Evolutionary conservation across 1,140 invertebrate genomes (phyloP), one percentile per base, ranked within the genome.

Genomic region (Trichoplusia ni): DNA sequence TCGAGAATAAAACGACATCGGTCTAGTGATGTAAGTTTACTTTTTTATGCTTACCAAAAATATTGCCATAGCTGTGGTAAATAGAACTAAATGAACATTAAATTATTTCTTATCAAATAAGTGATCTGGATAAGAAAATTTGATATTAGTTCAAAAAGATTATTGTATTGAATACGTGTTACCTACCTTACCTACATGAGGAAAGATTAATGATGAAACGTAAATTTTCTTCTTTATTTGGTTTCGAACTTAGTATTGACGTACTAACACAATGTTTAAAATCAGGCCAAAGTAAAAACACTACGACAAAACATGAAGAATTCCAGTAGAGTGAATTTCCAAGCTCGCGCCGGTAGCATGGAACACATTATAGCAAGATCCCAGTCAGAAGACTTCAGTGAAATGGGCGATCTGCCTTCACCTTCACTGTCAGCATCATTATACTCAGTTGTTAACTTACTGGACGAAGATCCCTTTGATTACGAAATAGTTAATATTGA

Each of bases 401-500:
- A 81, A 3, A 75, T 71, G n/a, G 49, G 73, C 16, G 2, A 31
- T 2, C n/a, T 62, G 0, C 14, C 37, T 3, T 71, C 69, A 0
- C 60, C 70, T 1, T 33, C 61, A n/a, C 47, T 60, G 2, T 73
- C 71, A 2, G 40, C 21, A 27, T 29, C 64, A 6, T 14, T 27
- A 51, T 23, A n/a, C 35, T 65, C 65, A 6, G 54, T 77, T 18
- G 64, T 31, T 0, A 62, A 73, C 5, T 42, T 84, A 4, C 29
- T 89, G 0, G 86, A 84, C 0, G 86, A 77, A 13, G 86, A 89
- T 42, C 72, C 86, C 1, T 82, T 89, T 33, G 86, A 89, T 23
- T 89, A 89, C 44, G 86, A 89, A 3, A 89, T 89, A 13, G 77
- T 89, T 13, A 89, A 89, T 51, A 89, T 89, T 38, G 82, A 89